phyloP scores from a whole-genome alignment of 1,140 invertebrate species.

The Calosoma granatense region DNA sequence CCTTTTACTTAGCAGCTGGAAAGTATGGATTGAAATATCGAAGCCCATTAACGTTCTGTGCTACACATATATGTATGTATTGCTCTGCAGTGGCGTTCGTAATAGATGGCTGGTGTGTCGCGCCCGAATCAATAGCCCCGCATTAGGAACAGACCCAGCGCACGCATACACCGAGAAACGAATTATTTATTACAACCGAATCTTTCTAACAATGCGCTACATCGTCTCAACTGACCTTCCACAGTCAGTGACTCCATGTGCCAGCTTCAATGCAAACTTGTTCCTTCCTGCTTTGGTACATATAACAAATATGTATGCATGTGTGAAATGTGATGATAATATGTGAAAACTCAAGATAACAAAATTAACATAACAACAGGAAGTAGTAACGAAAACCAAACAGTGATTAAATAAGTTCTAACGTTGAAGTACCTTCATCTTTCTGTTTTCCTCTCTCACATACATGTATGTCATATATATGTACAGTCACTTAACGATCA shows the following conservation, averaged over 20 bases:
- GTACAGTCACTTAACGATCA: constrained; percentile 6
- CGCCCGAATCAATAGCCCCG: not conserved
- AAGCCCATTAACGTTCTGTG: not conserved
- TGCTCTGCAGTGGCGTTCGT: not conserved
- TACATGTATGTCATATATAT: not conserved
- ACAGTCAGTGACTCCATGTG: not conserved
- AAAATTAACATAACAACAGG: not conserved
- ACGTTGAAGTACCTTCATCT: not conserved
- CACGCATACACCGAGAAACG: not conserved
- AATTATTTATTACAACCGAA: not conserved
- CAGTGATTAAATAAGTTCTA: constrained; percentile 1
- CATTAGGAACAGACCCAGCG: not conserved
- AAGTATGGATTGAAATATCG: not conserved
- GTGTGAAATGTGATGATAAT: not conserved
- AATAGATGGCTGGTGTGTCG: not conserved
- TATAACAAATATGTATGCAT: too few relatives aligned
- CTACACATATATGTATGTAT: not conserved
- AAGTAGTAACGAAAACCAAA: not conserved
- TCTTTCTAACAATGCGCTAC: not conserved
- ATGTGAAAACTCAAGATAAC: not conserved
- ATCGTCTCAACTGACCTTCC: not conserved
- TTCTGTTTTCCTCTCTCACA: not conserved
- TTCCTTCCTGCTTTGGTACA: too few relatives aligned
- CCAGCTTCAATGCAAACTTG: not conserved
- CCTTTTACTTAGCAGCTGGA: not conserved